phyloP scores from a whole-genome alignment of 2,113 vertebrate genomes.

The Oncorhynchus keta region DNA sequence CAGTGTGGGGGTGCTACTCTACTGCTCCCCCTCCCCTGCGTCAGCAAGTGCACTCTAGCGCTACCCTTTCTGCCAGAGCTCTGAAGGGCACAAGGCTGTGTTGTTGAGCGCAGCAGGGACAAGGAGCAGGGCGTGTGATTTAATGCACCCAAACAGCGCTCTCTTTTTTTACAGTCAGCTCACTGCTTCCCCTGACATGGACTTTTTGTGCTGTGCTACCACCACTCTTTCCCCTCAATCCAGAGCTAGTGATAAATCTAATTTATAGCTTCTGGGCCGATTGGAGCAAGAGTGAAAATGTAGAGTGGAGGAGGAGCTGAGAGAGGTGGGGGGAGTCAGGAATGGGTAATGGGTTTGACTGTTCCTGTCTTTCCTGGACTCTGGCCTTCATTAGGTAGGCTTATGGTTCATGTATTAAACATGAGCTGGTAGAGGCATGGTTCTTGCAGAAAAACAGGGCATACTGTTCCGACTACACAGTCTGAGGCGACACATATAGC shows the following conservation, averaged over 20 bases:
- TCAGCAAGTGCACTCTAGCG: not conserved
- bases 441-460: conserved; percentile 28
- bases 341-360: conserved; percentile 62
- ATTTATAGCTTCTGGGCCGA: conserved; percentile 66
- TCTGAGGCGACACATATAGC: not conserved
- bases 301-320: conserved; percentile 37
- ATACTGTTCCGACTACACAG: conserved; percentile 6
- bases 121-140: not conserved
- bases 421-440: conserved; percentile 18
- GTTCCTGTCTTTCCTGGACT: conserved; percentile 62
- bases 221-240: conserved; percentile 25
- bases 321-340: conserved; percentile 23
- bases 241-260: conserved; percentile 68
- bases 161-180: no score
- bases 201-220: not conserved
- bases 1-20: not conserved
- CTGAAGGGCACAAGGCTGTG: conserved; percentile 32
- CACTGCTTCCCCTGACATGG: not conserved
- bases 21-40: not conserved
- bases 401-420: conserved; percentile 63
- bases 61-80: conserved; percentile 30
- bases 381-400: conserved; percentile 53
- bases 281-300: conserved; percentile 67
- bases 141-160: conserved; percentile 22
- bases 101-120: conserved; percentile 24